Evolutionary conservation across 2,797 vertebrate genomes (phyloP).

Genomic region (Molossus molossus): DNA sequence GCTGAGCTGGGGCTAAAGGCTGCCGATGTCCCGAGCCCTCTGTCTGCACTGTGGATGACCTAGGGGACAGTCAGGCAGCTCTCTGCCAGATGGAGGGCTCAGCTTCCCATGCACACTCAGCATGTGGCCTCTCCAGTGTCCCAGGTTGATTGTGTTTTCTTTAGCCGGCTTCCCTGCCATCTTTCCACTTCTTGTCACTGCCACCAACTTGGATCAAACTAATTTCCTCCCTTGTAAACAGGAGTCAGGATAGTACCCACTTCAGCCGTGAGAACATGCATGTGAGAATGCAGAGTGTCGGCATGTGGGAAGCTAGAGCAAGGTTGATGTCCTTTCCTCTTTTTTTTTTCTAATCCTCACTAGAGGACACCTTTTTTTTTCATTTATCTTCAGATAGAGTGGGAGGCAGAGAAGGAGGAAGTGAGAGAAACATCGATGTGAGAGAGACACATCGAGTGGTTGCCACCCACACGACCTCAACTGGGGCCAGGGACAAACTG

Average conservation of each 20-base stretch:
- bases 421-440: no score
- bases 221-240: not conserved
- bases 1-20: not conserved
- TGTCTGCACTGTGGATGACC: not conserved
- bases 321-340: not conserved
- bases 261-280: not conserved
- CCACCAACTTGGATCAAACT: not conserved
- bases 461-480: no score
- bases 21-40: not conserved
- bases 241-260: not conserved
- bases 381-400: no score
- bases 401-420: no score
- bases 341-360: no score
- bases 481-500: no score
- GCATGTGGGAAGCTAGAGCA: not conserved
- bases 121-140: not conserved
- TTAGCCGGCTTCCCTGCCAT: not conserved
- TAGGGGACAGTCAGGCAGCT: not conserved
- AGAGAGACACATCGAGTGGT: no score
- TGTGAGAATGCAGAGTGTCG: not conserved
- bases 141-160: not conserved
- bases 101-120: not conserved
- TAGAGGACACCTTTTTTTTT: no score
- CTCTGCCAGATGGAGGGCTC: not conserved
- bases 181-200: not conserved